Conservation (phyloP, 2,113 vertebrate species). For the Eulacestoma nigropectus region DNA sequence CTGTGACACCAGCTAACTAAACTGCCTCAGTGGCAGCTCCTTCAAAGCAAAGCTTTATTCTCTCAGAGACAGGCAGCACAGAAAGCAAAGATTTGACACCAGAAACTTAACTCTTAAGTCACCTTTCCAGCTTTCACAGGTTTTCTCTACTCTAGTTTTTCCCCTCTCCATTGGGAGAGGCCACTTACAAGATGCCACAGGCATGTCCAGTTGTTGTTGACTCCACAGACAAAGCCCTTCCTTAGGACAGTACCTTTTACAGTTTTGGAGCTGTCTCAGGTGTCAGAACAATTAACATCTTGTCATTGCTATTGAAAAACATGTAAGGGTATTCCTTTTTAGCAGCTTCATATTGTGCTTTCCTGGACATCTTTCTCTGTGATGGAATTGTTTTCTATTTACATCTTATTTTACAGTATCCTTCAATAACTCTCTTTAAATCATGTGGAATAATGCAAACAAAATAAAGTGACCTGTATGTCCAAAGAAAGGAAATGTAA, state of each 20-base stretch:
- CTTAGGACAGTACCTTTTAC: background rate
- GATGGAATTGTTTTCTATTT: background rate
- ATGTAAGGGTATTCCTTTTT: background rate
- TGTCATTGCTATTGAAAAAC: background rate
- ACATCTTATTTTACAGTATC: background rate
- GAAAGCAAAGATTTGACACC: background rate
- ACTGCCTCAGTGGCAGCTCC: background rate
- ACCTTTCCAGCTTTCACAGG: background rate
- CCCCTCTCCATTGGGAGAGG: background rate
- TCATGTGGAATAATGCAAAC: background rate
- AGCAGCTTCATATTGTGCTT: background rate
- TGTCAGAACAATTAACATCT: background rate
- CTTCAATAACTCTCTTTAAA: background rate
- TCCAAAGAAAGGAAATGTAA: background rate
- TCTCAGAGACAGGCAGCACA: background rate
- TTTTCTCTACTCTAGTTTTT: background rate
- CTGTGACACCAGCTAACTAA: background rate
- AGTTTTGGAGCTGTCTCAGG: background rate
- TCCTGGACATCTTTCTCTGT: background rate
- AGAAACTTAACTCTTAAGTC: background rate
- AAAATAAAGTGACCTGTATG: background rate
- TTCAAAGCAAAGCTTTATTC: constrained; percentile 6
- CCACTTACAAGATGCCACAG: accelerated
- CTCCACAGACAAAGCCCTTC: background rate
- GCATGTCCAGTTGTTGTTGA: background rate